Percentiles rank a stretch among this genome's conserved stretches.
These are phyloP conservation scores for Lasioglossum baleicum DNA, from an alignment of 1,140 invertebrate genomes.

Conservation along the genomic window DNA sequence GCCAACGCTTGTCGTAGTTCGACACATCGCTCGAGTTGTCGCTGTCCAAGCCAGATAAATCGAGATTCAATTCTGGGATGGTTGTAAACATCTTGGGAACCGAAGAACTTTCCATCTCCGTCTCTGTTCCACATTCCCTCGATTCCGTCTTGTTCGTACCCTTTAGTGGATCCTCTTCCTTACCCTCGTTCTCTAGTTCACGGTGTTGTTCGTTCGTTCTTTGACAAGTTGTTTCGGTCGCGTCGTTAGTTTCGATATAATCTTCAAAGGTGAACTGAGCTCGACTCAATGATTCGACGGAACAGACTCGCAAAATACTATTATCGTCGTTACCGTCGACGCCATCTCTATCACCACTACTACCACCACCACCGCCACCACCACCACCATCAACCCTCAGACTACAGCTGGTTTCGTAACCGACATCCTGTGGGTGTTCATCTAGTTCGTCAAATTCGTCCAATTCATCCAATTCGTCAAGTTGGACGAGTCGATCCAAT, in stretches of 20 bases:
- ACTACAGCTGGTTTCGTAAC: too few species aligned
- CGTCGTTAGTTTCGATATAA: not conserved
- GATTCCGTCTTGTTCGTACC: not conserved
- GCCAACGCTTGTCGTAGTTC: slow-evolving; percentile 80
- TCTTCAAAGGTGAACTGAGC: too few species aligned
- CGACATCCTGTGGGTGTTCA: not conserved
- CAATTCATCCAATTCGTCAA: too few species aligned
- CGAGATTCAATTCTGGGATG: slow-evolving; percentile 73
- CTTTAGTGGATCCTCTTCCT: too few species aligned
- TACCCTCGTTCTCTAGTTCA: too few species aligned
- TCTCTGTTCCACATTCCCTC: too few species aligned
- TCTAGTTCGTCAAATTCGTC: not conserved
- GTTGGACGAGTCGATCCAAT: not conserved
- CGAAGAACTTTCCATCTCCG: not conserved
- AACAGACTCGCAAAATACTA: not conserved
- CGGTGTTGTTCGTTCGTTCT: not conserved
- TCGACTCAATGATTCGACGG: not conserved
- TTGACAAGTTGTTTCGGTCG: not conserved
- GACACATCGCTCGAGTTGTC: slow-evolving; percentile 77
- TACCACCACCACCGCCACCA: too few species aligned
- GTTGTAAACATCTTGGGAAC: slow-evolving; percentile 56
- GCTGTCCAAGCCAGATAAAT: slow-evolving; percentile 73
- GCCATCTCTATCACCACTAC: too few species aligned
- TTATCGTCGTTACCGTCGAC: too few species aligned
- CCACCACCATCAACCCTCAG: too few species aligned